These are phyloP conservation scores for Drosophila orosa DNA, from an alignment of 1,140 invertebrate species.

Conservation along the genomic window DNA sequence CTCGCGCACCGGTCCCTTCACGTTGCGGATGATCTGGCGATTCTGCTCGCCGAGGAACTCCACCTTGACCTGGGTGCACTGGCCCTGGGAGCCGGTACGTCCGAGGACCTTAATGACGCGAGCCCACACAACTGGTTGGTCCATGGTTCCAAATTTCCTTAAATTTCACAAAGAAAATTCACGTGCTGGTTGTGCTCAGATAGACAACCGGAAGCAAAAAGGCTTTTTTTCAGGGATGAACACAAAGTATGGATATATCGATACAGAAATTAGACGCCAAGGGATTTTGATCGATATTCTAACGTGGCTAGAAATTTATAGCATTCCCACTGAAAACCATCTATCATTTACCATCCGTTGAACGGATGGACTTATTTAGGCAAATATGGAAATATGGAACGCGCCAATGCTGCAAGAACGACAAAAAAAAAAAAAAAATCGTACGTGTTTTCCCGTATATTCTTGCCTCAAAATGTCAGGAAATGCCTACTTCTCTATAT, in stretches of 20 bases:
- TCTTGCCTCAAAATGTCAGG: too few relatives aligned
- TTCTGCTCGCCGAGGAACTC: constrained; percentile 99
- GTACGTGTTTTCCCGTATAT: too few relatives aligned
- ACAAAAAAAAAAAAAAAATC: too few relatives aligned
- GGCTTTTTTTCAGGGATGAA: constrained; percentile 13
- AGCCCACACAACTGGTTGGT: constrained; percentile 93
- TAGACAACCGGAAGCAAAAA: constrained; percentile 80
- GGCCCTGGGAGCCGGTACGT: constrained; percentile 98
- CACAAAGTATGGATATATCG: neutral
- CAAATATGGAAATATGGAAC: too few relatives aligned
- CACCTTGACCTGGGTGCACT: constrained; percentile 99
- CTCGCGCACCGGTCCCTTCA: constrained; percentile 99
- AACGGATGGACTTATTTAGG: too few relatives aligned
- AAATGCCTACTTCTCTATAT: too few relatives aligned
- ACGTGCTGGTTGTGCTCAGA: constrained; percentile 69
- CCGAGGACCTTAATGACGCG: constrained; percentile 97
- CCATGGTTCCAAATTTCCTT: constrained; percentile 86
- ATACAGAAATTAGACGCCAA: neutral
- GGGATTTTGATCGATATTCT: neutral
- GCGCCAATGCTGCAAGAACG: too few relatives aligned
- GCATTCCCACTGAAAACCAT: too few relatives aligned
- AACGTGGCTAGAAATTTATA: too few relatives aligned
- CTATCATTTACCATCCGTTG: too few relatives aligned
- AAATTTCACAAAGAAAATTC: constrained; percentile 63
- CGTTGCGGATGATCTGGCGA: constrained; percentile 99